Evolutionary conservation across 1,140 invertebrate species (phyloP), one percentile per base, ranked within the genome.

Genomic region (Lordiphosa mommai): DNA sequence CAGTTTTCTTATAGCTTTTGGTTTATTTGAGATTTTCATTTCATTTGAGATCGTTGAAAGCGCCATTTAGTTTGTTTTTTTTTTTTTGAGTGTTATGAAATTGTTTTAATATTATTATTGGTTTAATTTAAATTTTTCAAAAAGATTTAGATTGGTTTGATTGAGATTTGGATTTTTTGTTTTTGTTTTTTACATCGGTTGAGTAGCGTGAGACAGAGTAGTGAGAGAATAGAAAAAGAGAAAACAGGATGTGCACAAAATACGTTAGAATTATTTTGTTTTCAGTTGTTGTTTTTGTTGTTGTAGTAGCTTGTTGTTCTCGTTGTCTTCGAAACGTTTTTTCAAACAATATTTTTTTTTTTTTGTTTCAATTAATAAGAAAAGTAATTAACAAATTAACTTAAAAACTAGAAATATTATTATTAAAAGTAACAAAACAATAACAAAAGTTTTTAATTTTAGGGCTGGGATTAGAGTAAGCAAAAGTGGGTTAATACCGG

Each of bases 1-100:
- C 89, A 68, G 94, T 93, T 90, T 92, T 93, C 92, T 93, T 94
- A 89, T 91, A 90, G 82, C 91, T 90, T 80, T 66, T 52, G 44
- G 32, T 32, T 43, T 60, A 53, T 34, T 34, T 34, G 34, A 32
- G 30, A 52, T 41, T 51, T 48, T 23, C n/a, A 32, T 65, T 56
- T 47, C 17, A 48, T 60, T 63, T 69, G 72, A 84, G 72, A 86
- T 86, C 73, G 77, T 84, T 84, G 77, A 84, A 84, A 87, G 69
- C 82, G 76, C 73, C 82, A 64, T 85, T 69, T 52, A 47, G 44
- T 61, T 53, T 41, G 8, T 29, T 59, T 73, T 69, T 68, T 56
- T 36, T 60, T 64, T 53, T 61, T 61, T 44, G 23, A 33, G 56
- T 50, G 74, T 80, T 80, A 84, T 68, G 61, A 59, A 61, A 49